A percentile compares a stretch with the other conserved stretches of the same genome.
These are phyloP conservation scores for Maniola jurtina DNA, from an alignment of 1,140 invertebrate species.

Conservation along the genomic window DNA sequence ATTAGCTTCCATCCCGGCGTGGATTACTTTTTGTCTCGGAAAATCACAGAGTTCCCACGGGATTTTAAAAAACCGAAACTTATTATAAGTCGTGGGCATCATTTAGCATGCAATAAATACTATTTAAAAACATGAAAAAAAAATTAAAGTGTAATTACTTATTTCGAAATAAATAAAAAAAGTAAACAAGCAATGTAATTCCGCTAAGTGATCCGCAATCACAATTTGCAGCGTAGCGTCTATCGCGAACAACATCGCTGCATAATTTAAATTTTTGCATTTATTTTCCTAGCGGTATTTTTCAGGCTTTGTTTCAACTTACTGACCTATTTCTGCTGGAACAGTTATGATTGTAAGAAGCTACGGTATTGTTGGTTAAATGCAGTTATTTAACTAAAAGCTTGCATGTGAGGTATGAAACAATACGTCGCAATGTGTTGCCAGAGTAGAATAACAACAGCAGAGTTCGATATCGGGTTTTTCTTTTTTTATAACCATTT, in stretches of 20 bases:
- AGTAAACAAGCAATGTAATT: conserved; percentile 3
- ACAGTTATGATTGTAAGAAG: conserved; percentile 6
- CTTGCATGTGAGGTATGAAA: not conserved
- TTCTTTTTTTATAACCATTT: too few relatives aligned
- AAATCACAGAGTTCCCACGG: too few relatives aligned
- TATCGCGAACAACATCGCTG: not conserved
- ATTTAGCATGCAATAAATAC: too few relatives aligned
- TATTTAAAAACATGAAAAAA: not conserved
- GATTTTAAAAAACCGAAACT: too few relatives aligned
- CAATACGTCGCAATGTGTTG: not conserved
- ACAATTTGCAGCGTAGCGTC: not conserved
- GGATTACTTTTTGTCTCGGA: too few relatives aligned
- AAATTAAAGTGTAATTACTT: not conserved
- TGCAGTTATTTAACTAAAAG: conserved; percentile 1
- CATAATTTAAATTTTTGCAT: conserved; percentile 10
- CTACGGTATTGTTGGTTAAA: not conserved
- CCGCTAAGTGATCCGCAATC: conserved; percentile 11
- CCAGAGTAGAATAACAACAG: not conserved
- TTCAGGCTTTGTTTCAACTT: conserved; percentile 9
- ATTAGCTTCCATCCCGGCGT: too few relatives aligned
- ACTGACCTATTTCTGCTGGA: not conserved
- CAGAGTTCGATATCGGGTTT: too few relatives aligned
- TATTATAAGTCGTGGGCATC: too few relatives aligned
- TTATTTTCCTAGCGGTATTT: conserved; percentile 14
- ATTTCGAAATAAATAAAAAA: not conserved